Evolutionary conservation across 2,113 vertebrate genomes (phyloP), one percentile per base, ranked within the genome.

Genomic region (Upupa epops): DNA sequence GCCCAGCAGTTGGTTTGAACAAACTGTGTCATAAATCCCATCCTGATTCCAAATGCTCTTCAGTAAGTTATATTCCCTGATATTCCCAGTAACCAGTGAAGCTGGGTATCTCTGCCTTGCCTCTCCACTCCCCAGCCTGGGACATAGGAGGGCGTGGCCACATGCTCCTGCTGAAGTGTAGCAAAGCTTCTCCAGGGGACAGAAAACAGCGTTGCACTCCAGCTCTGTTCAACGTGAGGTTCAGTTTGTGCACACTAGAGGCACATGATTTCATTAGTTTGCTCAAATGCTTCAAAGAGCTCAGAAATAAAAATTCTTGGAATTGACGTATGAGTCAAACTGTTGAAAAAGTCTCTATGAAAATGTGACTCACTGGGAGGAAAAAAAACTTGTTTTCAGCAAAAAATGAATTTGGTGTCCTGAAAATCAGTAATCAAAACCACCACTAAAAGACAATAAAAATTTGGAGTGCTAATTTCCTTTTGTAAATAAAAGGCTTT

Each of bases 391-490:
- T 78, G 32, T 87, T 94, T 94, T 94, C 71, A 93, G 74, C 55
- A 93, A 80, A 92, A 96, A 86, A 42, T 85, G 84, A 95, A 86
- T 77, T 42, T 2, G 11, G 32, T 90, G 48, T 68, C 83, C 83
- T 86, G 49, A 93, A 95, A 86, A 85, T 92, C 54, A 31, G 42
- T 88, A 86, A 77, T 91, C 89, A 93, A 95, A 94, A 86, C 3
- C 90, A 90, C 55, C 45, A 82, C 80, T 52, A 78, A 79, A 48
- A 83, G 94, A 92, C 83, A 61, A 84, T 60, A 89, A 94, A 86
- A 51, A 84, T 40, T 31, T 66, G 7, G 65, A 72, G 29, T 36
- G 60, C 91, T 91, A 88, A 83, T 69, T 83, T 84, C 17, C 42
- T 60, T 89, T 40, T 73, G 52, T 83, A 92, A 32, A 88, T 77